phyloP scores from a whole-genome alignment of 2,113 vertebrate species.

The Ammodramus savannarum region DNA sequence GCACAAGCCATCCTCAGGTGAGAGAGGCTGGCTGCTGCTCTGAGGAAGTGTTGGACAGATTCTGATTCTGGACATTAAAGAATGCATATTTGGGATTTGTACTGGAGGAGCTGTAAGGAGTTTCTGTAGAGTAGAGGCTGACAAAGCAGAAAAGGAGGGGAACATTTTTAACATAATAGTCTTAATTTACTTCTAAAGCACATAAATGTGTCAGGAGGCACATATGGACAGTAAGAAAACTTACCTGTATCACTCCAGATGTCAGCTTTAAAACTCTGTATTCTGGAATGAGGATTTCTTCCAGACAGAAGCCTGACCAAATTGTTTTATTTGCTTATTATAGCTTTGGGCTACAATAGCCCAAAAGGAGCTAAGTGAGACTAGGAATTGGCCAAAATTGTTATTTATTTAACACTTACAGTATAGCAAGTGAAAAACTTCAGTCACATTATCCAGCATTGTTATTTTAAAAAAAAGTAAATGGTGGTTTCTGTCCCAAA shows the following conservation, averaged over 20 bases:
- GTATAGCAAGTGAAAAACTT: neutral
- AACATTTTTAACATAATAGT: neutral
- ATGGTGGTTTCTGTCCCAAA: neutral
- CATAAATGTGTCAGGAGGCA: neutral
- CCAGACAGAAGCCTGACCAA: neutral
- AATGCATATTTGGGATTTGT: neutral
- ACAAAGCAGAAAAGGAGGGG: neutral
- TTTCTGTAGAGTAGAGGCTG: neutral
- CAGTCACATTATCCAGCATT: neutral
- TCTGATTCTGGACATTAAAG: neutral
- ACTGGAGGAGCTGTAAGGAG: neutral
- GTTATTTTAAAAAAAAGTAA: neutral
- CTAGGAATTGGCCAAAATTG: neutral
- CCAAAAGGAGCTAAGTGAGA: neutral
- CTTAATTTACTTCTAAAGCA: neutral
- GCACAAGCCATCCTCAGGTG: neutral
- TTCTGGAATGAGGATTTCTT: neutral
- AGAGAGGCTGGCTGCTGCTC: neutral
- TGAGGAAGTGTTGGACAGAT: neutral
- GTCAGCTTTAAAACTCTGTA: neutral
- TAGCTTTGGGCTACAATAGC: neutral
- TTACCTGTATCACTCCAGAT: neutral
- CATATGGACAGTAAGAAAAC: neutral
- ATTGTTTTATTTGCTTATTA: neutral
- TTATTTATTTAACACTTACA: neutral